These are phyloP conservation scores for Musca vetustissima DNA, from an alignment of 1,140 invertebrate genomes.

Conservation along the genomic window DNA sequence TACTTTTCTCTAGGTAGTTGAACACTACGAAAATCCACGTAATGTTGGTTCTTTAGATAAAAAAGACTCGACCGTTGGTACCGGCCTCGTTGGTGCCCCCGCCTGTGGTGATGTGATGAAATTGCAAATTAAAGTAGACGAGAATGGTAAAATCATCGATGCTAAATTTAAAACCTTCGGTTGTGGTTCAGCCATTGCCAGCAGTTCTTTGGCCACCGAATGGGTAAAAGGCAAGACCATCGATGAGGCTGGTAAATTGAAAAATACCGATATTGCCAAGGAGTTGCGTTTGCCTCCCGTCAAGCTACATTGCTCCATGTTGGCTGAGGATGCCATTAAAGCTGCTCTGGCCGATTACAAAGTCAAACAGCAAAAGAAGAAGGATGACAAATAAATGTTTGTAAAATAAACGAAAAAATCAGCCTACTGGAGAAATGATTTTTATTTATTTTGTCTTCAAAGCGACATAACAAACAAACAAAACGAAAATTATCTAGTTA, in stretches of 20 bases:
- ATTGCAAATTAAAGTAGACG: constrained; percentile 93
- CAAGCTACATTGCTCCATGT: constrained; percentile 99
- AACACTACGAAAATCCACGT: constrained; percentile 99
- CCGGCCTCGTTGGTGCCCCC: constrained; percentile 96
- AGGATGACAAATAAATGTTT: constrained; percentile 23
- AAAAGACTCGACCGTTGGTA: constrained; percentile 91
- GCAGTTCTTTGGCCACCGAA: constrained; percentile 98
- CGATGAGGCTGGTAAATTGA: constrained; percentile 89
- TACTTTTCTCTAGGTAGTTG: constrained; percentile 76
- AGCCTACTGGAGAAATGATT: too few species aligned
- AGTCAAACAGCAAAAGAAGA: constrained; percentile 73
- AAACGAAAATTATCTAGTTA: constrained; percentile 11
- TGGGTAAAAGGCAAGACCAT: constrained; percentile 99
- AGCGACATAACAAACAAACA: neutral
- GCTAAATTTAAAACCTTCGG: constrained; percentile 99
- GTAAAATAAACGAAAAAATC: neutral
- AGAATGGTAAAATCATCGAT: constrained; percentile 97
- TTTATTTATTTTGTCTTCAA: too few species aligned
- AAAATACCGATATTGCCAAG: constrained; percentile 98
- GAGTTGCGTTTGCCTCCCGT: constrained; percentile 96
- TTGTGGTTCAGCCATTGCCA: constrained; percentile 98
- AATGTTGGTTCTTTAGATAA: constrained; percentile 99
- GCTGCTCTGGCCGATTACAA: constrained; percentile 96
- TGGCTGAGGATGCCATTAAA: constrained; percentile 99
- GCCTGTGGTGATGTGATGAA: constrained; percentile 99